These are phyloP conservation scores for Drosophila birchii DNA, from an alignment of 2,888 invertebrate species.

Conservation along the genomic window DNA sequence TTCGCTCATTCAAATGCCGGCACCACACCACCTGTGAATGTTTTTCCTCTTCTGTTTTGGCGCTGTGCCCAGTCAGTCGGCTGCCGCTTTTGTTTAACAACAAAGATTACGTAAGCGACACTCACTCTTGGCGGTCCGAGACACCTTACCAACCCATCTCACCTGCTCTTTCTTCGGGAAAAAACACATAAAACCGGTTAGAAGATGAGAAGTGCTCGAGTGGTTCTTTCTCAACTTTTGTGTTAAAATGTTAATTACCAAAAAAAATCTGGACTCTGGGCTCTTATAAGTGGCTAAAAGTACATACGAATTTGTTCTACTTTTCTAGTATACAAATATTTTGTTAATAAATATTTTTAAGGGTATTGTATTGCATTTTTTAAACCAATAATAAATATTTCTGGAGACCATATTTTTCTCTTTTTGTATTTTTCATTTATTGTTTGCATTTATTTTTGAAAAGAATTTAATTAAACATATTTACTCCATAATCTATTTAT, in stretches of 20 bases:
- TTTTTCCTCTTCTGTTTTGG: conserved; percentile 44
- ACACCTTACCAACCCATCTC: conserved; percentile 22
- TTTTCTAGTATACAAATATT: background rate
- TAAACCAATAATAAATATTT: no score
- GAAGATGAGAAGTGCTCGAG: conserved; percentile 15
- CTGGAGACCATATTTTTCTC: no score
- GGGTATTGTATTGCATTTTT: no score
- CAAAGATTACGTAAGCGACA: conserved; percentile 70
- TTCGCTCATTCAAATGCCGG: conserved; percentile 43
- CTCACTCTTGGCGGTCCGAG: background rate
- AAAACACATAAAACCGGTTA: conserved; percentile 22
- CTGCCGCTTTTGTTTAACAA: conserved; percentile 70
- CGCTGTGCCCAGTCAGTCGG: conserved; percentile 43
- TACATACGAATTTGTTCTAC: background rate
- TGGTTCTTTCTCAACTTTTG: conserved; percentile 2
- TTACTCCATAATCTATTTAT: no score
- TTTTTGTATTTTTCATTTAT: no score
- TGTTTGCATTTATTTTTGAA: no score
- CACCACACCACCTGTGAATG: conserved; percentile 48
- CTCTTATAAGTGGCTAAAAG: background rate
- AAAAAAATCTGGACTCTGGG: background rate
- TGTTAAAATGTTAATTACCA: background rate
- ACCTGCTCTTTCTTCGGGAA: conserved; percentile 8
- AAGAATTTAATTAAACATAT: no score
- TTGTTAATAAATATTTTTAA: no score